Conservation (phyloP, 2,113 vertebrate genomes). For the Stegostoma tigrinum region DNA sequence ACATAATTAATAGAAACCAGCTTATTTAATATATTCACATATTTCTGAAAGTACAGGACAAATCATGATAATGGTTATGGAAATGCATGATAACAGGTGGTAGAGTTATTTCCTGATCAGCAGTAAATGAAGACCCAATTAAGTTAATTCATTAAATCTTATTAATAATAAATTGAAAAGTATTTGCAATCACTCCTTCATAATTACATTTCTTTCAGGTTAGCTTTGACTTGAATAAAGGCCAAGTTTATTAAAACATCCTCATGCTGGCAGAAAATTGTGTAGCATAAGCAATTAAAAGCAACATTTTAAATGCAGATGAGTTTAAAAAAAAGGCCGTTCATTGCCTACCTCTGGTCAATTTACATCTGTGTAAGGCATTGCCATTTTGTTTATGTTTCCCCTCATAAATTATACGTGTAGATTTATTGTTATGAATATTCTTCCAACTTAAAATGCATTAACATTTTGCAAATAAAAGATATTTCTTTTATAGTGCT, state of each 20-base stretch:
- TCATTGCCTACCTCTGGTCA: not conserved
- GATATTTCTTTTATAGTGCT: not conserved
- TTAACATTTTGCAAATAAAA: not conserved
- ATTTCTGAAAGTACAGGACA: not conserved
- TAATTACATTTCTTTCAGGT: not conserved
- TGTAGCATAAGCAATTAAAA: not conserved
- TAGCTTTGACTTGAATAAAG: slow-evolving; percentile 5
- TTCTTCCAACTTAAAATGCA: not conserved
- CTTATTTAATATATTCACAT: slow-evolving; percentile 15
- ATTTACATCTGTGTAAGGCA: not conserved
- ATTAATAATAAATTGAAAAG: slow-evolving; percentile 32
- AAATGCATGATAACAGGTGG: slow-evolving; percentile 19
- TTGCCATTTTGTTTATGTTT: not conserved
- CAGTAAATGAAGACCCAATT: not conserved
- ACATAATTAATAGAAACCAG: slow-evolving; percentile 5
- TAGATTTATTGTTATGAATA: not conserved
- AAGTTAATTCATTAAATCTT: slow-evolving; percentile 26
- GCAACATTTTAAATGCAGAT: not conserved
- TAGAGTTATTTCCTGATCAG: not conserved
- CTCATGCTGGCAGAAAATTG: not conserved
- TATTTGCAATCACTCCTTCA: slow-evolving; percentile 10
- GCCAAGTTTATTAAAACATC: not conserved
- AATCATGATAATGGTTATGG: not conserved
- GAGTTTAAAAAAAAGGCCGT: not conserved
- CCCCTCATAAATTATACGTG: not conserved